Conservation (phyloP, 2,888 invertebrate species). For the Callyntrura sp. region DNA sequence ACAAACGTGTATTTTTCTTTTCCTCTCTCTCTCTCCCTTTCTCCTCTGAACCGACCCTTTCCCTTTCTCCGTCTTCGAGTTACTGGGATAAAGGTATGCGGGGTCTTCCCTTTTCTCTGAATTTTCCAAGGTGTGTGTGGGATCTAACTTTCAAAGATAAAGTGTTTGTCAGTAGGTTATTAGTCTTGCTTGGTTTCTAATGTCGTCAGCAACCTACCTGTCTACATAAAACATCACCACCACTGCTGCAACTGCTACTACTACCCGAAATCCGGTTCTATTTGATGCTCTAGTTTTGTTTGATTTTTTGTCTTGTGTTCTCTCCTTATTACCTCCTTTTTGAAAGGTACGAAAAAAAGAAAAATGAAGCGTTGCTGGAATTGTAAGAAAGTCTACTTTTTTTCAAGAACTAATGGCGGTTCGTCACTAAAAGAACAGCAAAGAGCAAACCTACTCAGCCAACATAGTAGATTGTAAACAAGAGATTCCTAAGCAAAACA, state of each 20-base stretch:
- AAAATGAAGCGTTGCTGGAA: neutral
- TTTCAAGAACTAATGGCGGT: neutral
- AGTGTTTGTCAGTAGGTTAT: neutral
- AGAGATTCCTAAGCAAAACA: no score
- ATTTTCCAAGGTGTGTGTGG: constrained; percentile 3
- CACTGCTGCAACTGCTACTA: neutral
- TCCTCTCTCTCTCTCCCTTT: neutral
- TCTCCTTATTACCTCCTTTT: neutral
- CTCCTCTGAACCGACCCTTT: neutral
- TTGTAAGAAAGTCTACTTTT: neutral
- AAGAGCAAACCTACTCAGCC: neutral
- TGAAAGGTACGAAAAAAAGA: neutral
- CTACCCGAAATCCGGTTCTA: neutral
- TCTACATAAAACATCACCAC: no score
- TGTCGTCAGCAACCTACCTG: neutral
- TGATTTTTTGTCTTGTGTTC: neutral
- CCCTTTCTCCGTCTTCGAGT: neutral
- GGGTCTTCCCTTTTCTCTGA: neutral
- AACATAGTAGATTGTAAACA: neutral
- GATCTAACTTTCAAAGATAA: constrained; percentile 20
- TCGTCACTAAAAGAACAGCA: neutral
- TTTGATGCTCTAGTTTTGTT: neutral
- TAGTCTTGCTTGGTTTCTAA: neutral
- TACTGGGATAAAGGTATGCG: neutral
- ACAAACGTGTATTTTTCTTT: no score